Base-by-base conservation (phyloP, 2,113 vertebrate species). In the Atrichornis clamosus region DNA sequence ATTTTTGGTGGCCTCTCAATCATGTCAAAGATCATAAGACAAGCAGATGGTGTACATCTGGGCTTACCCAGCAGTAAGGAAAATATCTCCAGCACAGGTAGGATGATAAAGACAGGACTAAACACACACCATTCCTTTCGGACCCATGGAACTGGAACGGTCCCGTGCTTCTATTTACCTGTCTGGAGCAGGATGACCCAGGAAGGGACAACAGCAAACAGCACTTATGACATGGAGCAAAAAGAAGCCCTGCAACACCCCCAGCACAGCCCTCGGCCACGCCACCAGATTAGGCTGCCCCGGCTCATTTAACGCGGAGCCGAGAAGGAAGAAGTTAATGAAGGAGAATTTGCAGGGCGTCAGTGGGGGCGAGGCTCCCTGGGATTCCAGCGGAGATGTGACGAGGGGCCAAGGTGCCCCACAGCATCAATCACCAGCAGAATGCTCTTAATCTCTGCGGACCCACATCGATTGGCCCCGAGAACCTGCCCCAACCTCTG, bases 1-100 rank as follows among this genome's bases (percentile, higher is more conserved):
- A 96, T 97, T 96, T 97, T 92, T 95, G 96, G 96, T 96, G 96
- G 94, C 96, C 96, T 94, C 95, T 97, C 96, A 96, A 97, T 96
- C 95, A 97, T 94, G 96, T 96, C 96, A 96, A 96, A 97, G 96
- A 96, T 96, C 96, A 92, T 88, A 95, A 96, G 96, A 95, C 92
- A 96, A 97, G 80, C 96, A 97, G 96, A 97, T 97, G 96, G 96
- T 87, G 96, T 96, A 96, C 96, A 97, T 97, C 96, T 97, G 95
- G 96, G 95, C 96, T 96, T 82, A 94, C 95, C 96, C 96, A 97
- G 96, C 92, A 94, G 96, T 96, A 93, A 96, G 92, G 92, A 92
- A 84, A 97, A 84, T 67, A 75, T 92, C 92, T 95, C 93, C 92
- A 95, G 83, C 90, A 87, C 92, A 95, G 94, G 96, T 97, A 95